phyloP scores from a whole-genome alignment of 2,888 invertebrate genomes.

The Stenurella melanura region DNA sequence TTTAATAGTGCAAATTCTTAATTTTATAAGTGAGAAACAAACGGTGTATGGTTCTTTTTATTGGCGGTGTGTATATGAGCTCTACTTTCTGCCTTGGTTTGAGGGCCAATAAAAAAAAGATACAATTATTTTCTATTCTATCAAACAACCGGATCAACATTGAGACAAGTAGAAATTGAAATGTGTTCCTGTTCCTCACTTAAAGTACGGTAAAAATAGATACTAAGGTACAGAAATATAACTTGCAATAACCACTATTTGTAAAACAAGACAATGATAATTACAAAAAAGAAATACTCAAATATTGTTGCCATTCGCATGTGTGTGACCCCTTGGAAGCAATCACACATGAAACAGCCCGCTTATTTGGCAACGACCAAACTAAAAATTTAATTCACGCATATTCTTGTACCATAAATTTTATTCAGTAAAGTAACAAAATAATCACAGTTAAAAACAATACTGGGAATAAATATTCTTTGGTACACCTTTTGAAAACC shows the following conservation, averaged over 20 bases:
- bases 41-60: not conserved
- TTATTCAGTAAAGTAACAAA: not conserved
- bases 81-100: conserved; percentile 31
- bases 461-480: conserved; percentile 31
- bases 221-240: conserved; percentile 17
- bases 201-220: conserved; percentile 5
- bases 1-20: conserved; percentile 23
- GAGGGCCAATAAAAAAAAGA: conserved; percentile 17
- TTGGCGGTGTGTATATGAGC: conserved; percentile 28
- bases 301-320: too few relatives aligned
- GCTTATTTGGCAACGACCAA: too few relatives aligned
- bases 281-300: too few relatives aligned
- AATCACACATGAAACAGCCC: too few relatives aligned
- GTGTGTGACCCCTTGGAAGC: too few relatives aligned
- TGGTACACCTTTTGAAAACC: conserved; percentile 23
- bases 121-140: conserved; percentile 11
- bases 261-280: too few relatives aligned
- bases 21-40: conserved; percentile 32
- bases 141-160: conserved; percentile 19
- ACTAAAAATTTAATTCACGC: too few relatives aligned
- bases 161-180: conserved; percentile 26
- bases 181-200: conserved; percentile 19
- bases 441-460: conserved; percentile 36
- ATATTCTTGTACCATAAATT: not conserved
- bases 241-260: too few relatives aligned